phyloP scores from a whole-genome alignment of 2,113 vertebrate genomes.

The Struthio camelus region DNA sequence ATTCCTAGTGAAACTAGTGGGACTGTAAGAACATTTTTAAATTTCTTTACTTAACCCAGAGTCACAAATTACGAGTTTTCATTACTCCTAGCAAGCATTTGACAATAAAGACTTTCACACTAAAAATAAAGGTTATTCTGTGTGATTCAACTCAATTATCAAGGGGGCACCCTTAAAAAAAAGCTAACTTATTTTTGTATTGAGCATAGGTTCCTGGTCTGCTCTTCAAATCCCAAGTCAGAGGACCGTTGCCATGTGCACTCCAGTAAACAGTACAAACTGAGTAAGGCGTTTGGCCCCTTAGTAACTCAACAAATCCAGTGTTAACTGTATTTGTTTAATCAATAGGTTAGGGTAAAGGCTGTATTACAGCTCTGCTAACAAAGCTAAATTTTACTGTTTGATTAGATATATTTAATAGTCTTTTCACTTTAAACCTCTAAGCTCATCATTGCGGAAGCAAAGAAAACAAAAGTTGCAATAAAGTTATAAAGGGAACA shows the following conservation, averaged over 20 bases:
- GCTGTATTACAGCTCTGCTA: neutral
- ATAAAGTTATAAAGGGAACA: neutral
- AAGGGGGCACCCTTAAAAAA: neutral
- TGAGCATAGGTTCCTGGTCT: neutral
- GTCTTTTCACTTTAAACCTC: neutral
- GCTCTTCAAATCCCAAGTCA: constrained; percentile 52
- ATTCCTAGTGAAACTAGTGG: neutral
- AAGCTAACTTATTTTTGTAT: neutral
- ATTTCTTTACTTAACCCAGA: neutral
- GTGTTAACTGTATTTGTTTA: neutral
- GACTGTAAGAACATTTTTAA: neutral
- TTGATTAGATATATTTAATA: neutral
- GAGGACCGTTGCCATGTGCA: constrained; percentile 46
- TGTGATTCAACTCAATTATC: neutral
- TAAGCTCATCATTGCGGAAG: neutral
- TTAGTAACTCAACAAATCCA: constrained; percentile 22
- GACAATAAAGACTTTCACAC: neutral
- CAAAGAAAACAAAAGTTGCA: neutral
- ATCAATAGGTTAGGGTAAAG: neutral
- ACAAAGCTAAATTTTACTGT: neutral
- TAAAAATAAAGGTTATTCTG: neutral
- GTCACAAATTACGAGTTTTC: neutral
- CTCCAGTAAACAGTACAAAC: constrained; percentile 44
- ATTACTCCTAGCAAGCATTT: neutral
- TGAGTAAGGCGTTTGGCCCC: neutral